A percentile compares a stretch with the other conserved stretches of the same genome.
phyloP scores from a whole-genome alignment of 2,797 vertebrate genomes.

The Myoxocephalus aenaeus region DNA sequence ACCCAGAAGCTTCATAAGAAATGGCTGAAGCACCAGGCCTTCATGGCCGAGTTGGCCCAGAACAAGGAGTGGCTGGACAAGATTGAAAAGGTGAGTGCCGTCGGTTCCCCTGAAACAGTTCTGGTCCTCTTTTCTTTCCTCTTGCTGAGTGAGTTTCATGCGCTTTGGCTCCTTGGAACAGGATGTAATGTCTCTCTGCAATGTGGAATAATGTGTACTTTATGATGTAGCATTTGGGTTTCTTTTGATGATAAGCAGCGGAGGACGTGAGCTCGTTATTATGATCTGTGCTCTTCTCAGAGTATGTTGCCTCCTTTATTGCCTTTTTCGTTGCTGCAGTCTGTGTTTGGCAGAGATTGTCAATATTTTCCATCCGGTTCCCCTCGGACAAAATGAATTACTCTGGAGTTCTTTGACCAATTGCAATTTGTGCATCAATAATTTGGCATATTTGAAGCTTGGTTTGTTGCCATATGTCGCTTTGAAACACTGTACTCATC shows the following conservation, averaged over 20 bases:
- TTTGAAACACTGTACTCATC: neutral
- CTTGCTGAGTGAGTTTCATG: neutral
- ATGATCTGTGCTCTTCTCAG: neutral
- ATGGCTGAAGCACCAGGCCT: constrained; percentile 94
- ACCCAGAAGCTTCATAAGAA: constrained; percentile 90
- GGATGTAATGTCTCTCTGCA: neutral
- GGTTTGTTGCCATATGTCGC: neutral
- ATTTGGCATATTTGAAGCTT: neutral
- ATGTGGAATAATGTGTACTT: neutral
- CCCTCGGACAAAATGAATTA: neutral
- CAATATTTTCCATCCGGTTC: neutral
- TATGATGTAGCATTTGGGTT: neutral
- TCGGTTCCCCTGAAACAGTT: neutral
- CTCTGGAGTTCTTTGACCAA: neutral
- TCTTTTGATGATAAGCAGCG: neutral
- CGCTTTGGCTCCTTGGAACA: neutral
- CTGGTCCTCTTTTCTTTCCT: neutral
- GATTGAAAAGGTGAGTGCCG: constrained; percentile 89
- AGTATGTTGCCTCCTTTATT: too few species aligned
- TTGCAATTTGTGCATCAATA: neutral
- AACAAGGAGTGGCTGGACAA: constrained; percentile 95
- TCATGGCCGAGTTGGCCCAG: constrained; percentile 93
- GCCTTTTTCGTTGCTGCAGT: neutral
- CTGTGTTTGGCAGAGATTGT: neutral
- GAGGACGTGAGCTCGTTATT: neutral